phyloP scores from a whole-genome alignment of 2,888 invertebrate species.

The Bugulina stolonifera region DNA sequence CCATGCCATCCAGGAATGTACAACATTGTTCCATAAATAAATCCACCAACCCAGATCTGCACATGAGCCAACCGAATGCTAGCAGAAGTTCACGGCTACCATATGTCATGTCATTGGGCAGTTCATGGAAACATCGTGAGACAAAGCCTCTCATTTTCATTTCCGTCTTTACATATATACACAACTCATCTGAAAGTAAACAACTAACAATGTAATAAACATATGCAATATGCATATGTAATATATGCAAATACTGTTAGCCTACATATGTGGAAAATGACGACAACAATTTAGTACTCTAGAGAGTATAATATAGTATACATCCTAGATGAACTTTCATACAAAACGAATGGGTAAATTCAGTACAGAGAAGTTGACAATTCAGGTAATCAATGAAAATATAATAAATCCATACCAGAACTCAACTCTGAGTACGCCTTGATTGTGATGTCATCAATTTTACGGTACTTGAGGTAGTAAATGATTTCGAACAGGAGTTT shows the following conservation, averaged over 20 bases:
- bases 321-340: no score
- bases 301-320: no score
- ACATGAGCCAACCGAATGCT: constrained; percentile 47
- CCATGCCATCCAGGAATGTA: constrained; percentile 32
- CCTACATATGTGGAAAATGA: no score
- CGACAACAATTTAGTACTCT: no score
- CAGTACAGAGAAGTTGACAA: no score
- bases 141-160: constrained; percentile 42
- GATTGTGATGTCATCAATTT: constrained; percentile 38
- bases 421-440: constrained; percentile 36
- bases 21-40: constrained; percentile 40
- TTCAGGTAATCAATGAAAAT: no score
- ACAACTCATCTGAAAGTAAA: constrained; percentile 40
- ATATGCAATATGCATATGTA: no score
- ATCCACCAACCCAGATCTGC: constrained; percentile 40
- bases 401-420: constrained; percentile 37
- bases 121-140: constrained; percentile 37
- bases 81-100: constrained; percentile 48
- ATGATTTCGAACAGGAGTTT: constrained; percentile 43
- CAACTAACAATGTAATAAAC: no score
- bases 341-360: no score
- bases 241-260: no score
- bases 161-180: constrained; percentile 43
- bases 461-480: constrained; percentile 41
- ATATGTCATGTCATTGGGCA: constrained; percentile 38